Conservation (phyloP, 2,888 invertebrate species). For the Mesorhabditis sp. region DNA sequence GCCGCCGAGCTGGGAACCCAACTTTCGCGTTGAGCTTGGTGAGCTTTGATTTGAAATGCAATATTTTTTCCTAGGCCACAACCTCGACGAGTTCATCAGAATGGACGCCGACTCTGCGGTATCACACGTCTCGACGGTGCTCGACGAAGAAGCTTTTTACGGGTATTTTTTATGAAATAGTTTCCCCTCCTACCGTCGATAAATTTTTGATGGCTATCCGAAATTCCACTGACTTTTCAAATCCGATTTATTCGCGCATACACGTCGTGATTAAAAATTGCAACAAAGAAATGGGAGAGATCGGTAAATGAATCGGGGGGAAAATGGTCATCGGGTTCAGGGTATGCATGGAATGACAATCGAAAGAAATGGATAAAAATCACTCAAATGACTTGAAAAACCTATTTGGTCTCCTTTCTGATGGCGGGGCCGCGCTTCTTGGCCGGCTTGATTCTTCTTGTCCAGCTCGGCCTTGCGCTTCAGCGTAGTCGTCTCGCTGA, state of each 20-base stretch:
- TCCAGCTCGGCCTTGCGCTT: conserved; percentile 39
- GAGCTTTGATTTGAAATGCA: background rate
- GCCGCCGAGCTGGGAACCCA: background rate
- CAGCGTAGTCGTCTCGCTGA: conserved; percentile 33
- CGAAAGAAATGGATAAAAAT: no score
- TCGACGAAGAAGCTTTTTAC: background rate
- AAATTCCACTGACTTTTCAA: no score
- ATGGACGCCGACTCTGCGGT: background rate
- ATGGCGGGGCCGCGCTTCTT: conserved; percentile 10
- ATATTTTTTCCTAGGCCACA: background rate
- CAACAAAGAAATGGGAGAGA: no score
- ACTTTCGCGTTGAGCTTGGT: background rate
- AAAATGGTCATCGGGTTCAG: no score
- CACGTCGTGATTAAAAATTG: no score
- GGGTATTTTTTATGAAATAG: background rate
- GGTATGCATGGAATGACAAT: no score
- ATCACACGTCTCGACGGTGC: background rate
- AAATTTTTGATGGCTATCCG: no score
- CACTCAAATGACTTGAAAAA: no score
- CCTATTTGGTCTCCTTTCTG: background rate
- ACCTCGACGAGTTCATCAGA: background rate
- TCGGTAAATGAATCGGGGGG: no score
- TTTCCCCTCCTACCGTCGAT: no score
- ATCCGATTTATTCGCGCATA: no score
- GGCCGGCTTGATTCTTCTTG: conserved; percentile 6